phyloP scores from a whole-genome alignment of 1,140 invertebrate species.

The Papilio xuthus region DNA sequence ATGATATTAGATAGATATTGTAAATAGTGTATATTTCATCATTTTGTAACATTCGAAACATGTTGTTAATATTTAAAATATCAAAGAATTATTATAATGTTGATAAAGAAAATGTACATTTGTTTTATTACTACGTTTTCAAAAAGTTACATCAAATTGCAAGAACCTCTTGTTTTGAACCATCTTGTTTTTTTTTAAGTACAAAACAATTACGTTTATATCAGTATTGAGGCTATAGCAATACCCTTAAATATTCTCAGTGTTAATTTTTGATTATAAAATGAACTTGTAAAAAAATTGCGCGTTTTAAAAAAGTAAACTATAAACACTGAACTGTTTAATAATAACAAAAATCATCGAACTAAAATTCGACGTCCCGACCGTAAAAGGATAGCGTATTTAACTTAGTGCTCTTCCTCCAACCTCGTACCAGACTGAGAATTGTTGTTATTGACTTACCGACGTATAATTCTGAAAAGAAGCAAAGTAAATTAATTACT shows the following conservation, averaged over 20 bases:
- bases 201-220: not conserved
- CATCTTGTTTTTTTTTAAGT: not conserved
- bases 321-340: not conserved
- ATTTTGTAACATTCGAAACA: conserved; percentile 60
- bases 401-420: conserved; percentile 68
- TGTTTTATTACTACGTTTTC: conserved; percentile 31
- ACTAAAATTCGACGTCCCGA: conserved; percentile 67
- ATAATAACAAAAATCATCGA: not conserved
- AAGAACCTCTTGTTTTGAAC: not conserved
- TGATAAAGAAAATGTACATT: conserved; percentile 43
- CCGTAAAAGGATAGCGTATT: conserved; percentile 75
- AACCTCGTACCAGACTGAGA: conserved; percentile 67
- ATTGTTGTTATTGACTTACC: conserved; percentile 59
- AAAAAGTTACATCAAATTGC: not conserved
- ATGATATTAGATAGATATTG: conserved; percentile 69
- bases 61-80: conserved; percentile 71
- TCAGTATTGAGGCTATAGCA: not conserved
- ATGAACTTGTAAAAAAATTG: not conserved
- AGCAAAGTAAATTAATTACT: conserved; percentile 17
- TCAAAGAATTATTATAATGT: conserved; percentile 63
- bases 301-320: not conserved
- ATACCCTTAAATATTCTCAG: not conserved
- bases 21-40: conserved; percentile 76
- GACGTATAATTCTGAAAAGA: conserved; percentile 61
- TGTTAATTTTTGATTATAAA: not conserved